Percentiles rank a stretch among this genome's conserved stretches.
phyloP scores from a whole-genome alignment of 2,113 vertebrate species.

The Equus quagga region DNA sequence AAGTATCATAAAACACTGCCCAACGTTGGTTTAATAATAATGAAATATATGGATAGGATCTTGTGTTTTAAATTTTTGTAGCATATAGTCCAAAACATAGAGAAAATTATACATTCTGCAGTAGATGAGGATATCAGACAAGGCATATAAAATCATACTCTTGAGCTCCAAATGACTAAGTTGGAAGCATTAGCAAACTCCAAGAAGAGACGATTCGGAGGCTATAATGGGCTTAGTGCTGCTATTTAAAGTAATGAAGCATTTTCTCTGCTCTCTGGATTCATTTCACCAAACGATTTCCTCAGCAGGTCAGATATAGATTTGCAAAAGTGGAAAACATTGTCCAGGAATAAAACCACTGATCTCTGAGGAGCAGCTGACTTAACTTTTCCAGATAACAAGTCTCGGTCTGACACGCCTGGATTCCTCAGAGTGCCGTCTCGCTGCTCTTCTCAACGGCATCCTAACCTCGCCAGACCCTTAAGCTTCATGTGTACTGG shows the following conservation, averaged over 20 bases:
- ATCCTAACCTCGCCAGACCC: neutral
- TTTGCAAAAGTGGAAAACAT: slow-evolving; percentile 74
- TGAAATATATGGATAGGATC: neutral
- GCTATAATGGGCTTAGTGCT: slow-evolving; percentile 51
- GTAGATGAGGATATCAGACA: neutral
- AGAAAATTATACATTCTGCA: neutral
- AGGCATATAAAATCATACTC: neutral
- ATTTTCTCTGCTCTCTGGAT: slow-evolving; percentile 72
- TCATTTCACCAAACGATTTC: slow-evolving; percentile 60
- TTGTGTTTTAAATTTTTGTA: neutral
- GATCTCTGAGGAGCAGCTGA: slow-evolving; percentile 55
- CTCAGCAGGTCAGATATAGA: slow-evolving; percentile 77
- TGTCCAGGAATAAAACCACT: slow-evolving; percentile 75
- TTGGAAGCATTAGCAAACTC: slow-evolving; percentile 36
- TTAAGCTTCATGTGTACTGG: neutral
- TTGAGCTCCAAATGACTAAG: slow-evolving; percentile 45
- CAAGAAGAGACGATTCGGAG: slow-evolving; percentile 45
- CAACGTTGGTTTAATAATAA: neutral
- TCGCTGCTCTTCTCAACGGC: neutral
- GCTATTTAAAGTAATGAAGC: slow-evolving; percentile 75
- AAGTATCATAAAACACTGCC: neutral
- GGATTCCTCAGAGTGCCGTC: neutral
- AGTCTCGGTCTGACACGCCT: neutral
- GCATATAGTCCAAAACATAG: neutral
- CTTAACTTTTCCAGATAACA: slow-evolving; percentile 45